Evolutionary conservation across 2,888 invertebrate genomes (phyloP).

Genomic region (Drosophila histrio): DNA sequence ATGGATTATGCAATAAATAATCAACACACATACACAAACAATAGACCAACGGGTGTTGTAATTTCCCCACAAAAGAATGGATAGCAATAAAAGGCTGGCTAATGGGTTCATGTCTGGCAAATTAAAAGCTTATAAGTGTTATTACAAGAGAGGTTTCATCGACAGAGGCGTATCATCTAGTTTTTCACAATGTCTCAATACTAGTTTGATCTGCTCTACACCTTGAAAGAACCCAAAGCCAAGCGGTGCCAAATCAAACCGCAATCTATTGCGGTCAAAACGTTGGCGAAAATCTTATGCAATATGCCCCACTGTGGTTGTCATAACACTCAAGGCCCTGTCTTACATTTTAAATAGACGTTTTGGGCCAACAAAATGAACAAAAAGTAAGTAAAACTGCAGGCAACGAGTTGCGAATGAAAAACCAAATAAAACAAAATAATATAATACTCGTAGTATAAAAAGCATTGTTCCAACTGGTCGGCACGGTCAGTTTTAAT

Average conservation of each 20-base stretch:
- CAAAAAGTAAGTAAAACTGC: constrained; percentile 12
- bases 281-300: constrained; percentile 36
- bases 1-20: constrained; percentile 79
- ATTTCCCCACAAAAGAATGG: constrained; percentile 36
- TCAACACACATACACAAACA: constrained; percentile 59
- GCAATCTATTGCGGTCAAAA: constrained; percentile 5
- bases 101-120: constrained; percentile 33
- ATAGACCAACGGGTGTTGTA: constrained; percentile 51
- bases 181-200: neutral
- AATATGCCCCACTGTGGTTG: constrained; percentile 33
- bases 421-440: constrained; percentile 15
- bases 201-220: constrained; percentile 26
- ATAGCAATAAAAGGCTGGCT: constrained; percentile 41
- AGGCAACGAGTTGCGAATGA: constrained; percentile 21
- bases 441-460: constrained; percentile 14
- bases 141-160: neutral
- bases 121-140: constrained; percentile 7
- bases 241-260: constrained; percentile 14
- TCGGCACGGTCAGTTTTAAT: constrained; percentile 46
- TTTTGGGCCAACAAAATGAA: constrained; percentile 24
- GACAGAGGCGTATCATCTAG: neutral
- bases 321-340: constrained; percentile 47
- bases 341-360: constrained; percentile 48
- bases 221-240: constrained; percentile 54
- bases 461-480: constrained; percentile 31